Conservation (phyloP, 2,797 vertebrate genomes). For the Paramormyrops hopkinsi region DNA sequence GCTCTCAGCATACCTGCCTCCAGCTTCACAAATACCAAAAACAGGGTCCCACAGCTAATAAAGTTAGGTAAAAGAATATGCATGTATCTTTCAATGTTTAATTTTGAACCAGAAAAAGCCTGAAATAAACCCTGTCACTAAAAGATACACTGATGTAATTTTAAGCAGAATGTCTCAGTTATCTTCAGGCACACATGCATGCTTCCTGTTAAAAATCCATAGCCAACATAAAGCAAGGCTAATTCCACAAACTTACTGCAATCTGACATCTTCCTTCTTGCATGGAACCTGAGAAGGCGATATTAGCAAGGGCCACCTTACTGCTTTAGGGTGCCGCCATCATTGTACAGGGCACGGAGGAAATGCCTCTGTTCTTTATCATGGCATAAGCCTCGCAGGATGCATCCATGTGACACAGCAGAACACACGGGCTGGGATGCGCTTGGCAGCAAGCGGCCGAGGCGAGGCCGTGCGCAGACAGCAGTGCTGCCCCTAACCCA, state of each 20-base stretch:
- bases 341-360: not conserved
- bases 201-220: not conserved
- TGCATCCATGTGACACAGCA: not conserved
- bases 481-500: not conserved
- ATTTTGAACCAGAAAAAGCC: not conserved
- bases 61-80: not conserved
- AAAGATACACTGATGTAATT: not conserved
- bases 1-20: not conserved
- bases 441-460: not conserved
- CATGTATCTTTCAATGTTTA: not conserved
- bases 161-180: not conserved
- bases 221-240: not conserved
- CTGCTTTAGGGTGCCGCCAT: not conserved
- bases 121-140: not conserved
- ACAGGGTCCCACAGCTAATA: not conserved
- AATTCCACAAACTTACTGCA: not conserved
- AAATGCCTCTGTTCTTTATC: slow-evolving; percentile 11
- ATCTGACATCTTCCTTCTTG: not conserved
- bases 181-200: slow-evolving; percentile 3
- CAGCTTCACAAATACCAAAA: not conserved
- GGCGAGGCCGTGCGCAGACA: not conserved
- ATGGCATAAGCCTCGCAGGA: not conserved
- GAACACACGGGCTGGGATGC: not conserved
- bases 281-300: not conserved
- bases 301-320: not conserved